Conservation (phyloP, 2,888 invertebrate genomes). For the Eugnorisma glareosa region DNA sequence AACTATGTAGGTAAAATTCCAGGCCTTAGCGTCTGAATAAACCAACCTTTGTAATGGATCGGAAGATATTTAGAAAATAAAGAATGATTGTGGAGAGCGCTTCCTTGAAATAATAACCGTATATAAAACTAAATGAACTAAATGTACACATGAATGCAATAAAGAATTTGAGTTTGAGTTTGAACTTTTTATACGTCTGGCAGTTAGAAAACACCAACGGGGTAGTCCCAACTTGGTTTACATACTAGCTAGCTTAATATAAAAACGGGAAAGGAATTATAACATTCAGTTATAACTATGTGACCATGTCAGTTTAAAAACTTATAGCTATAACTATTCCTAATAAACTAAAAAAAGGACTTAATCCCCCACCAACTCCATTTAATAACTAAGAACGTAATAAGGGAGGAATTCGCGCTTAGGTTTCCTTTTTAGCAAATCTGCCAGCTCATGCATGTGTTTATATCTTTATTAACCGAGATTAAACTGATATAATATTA, state of each 20-base stretch:
- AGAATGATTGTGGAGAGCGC: neutral
- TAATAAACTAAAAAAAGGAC: neutral
- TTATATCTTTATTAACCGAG: conserved; percentile 29
- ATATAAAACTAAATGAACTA: too few species aligned
- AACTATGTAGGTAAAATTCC: neutral
- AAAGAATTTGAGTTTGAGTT: too few species aligned
- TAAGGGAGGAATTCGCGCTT: neutral
- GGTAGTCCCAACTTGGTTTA: conserved; percentile 11
- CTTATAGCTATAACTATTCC: neutral
- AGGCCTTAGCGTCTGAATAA: neutral
- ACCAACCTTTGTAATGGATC: neutral
- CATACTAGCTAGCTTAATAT: neutral
- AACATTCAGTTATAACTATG: neutral
- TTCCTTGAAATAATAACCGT: conserved; percentile 2
- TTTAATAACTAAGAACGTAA: neutral
- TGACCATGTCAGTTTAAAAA: too few species aligned
- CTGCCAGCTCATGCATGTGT: conserved; percentile 2
- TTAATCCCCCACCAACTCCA: neutral
- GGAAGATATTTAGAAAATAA: conserved; percentile 7
- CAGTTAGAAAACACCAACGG: neutral
- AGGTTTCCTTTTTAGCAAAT: neutral
- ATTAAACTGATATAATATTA: conserved; percentile 33
- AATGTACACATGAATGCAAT: too few species aligned
- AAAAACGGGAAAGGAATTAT: neutral
- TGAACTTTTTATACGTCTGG: neutral